Base-by-base conservation (phyloP, 2,888 invertebrate species). In the Watsonalla binaria region DNA sequence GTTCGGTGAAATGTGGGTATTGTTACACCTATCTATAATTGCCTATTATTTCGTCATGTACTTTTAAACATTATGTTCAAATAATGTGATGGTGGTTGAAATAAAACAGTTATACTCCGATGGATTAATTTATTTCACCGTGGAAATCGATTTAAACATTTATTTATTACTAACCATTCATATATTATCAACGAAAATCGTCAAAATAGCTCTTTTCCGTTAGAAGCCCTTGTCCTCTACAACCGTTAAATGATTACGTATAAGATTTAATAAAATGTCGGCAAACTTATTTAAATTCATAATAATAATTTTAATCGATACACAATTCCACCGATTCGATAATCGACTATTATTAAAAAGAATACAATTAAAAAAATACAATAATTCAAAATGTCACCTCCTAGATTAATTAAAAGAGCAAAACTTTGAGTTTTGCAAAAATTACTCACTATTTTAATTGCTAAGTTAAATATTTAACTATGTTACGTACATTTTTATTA, bases 321-420 rank as follows among this genome's bases (percentile, higher is more conserved):
- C 42, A 42, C 42, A 42, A 11, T 42, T 42, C 11, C 42, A 42
- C 11, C 11, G 5, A 2, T 9, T 49, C 14, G 15, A 49, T 11
- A 37, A 37, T 37, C 37, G 37, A 37, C n/a, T 5, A 37, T 48
- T 37, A 14, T n/a, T 7, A 15, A 39, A 49, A 2, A 39, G 37
- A n/a, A n/a, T 6, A 48, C 14, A 7, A 11, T 48, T 37, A 11
- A 15, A 49, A 55, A 57, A 15, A n/a, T 34, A 47, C 34, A 42
- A 5, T 42, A 42, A 37, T 37, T 37, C 33, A 14, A 48, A 49
- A 48, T 35, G 49, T 47, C 52, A 53, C 51, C 56, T 53, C 50
- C 24, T 45, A 56, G 54, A 42, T 49, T 47, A 52, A 42, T 49
- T 47, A 52, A 54, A 55, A 61, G 51, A 59, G 57, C 57, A 51